These are phyloP conservation scores for Mesorhabditis spiculigera DNA, from an alignment of 2,888 invertebrate species.

Conservation along the genomic window DNA sequence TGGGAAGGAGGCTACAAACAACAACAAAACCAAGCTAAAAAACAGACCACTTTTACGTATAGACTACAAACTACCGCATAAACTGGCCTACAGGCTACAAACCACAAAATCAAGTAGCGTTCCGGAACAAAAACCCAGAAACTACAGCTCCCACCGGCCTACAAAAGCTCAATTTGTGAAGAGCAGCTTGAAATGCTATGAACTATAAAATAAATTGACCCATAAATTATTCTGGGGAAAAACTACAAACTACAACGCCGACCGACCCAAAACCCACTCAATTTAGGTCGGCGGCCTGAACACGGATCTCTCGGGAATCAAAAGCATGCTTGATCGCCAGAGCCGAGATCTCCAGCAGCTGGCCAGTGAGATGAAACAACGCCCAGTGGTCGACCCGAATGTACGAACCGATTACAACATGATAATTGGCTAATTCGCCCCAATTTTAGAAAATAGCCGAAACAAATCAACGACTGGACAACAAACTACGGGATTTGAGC, in stretches of 20 bases:
- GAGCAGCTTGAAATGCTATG: too few species aligned
- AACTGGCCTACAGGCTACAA: too few species aligned
- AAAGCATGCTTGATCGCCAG: constrained; percentile 31
- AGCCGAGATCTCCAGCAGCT: constrained; percentile 30
- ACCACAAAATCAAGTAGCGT: too few species aligned
- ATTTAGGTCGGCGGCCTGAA: constrained; percentile 15
- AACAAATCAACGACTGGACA: constrained; percentile 44
- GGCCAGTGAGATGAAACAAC: constrained; percentile 31
- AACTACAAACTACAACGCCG: neutral
- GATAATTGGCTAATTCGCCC: neutral
- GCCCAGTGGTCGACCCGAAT: constrained; percentile 49
- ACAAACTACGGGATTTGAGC: constrained; percentile 49
- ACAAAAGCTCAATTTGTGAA: too few species aligned
- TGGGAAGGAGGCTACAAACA: neutral
- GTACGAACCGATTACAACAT: constrained; percentile 17
- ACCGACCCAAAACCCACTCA: neutral
- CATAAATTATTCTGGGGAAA: neutral
- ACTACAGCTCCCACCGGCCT: constrained; percentile 21
- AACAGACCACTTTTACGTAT: neutral
- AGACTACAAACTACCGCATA: constrained; percentile 2
- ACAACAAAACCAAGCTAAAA: too few species aligned
- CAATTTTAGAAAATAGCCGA: constrained; percentile 42
- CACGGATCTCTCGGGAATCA: constrained; percentile 29
- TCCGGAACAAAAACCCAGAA: too few species aligned
- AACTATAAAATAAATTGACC: too few species aligned